Base-by-base conservation (phyloP, 1,140 invertebrate genomes). In the Pogonognathellus flavescens region DNA sequence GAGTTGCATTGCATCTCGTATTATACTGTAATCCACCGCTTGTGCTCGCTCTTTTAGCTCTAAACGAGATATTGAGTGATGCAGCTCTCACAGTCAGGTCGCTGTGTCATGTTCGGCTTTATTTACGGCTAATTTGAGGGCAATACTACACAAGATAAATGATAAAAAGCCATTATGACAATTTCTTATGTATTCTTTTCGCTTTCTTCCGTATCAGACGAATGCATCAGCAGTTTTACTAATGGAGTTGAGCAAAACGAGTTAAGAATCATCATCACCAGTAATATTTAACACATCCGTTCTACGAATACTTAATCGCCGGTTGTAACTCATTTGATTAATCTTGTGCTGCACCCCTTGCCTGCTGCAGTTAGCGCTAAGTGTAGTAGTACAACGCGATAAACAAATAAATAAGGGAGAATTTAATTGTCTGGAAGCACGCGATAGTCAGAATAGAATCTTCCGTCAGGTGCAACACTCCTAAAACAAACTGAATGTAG, bases 331-430 rank as follows among this genome's bases (percentile, higher is more conserved):
- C 62, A 66, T 66, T 66, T 25, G 62, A 31, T 25, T 66, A 66
- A 66, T 66, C 62, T 66, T 22, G 18, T 18, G 60, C 25, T 66
- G 22, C 31, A 41, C 31, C 31, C 31, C 31, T 41, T 41, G 31
- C 31, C 6, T 41, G 31, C 31, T 41, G 31, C 6, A 3, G 1
- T 41, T 41, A 41, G 31, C 31, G 31, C 31, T 41, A 3, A 3
- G 31, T 41, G 31, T 41, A 41, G 31, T 41, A 41, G 31, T 3
- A 41, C 31, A 41, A 41, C 31, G 31, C 22, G 70, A 76, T 76
- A 76, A 76, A 76, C 70, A 76, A 76, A 76, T 76, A 76, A 76
- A 76, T 76, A 49, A 49, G 31, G 16, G 14, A 76, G 41, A 31
- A 31, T 76, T 76, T 41, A 76, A 76, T 76, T 25, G 70, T 76